A percentile compares a stretch with the other conserved stretches of the same genome.
phyloP scores from a whole-genome alignment of 1,140 invertebrate species.

The Agraylea sexmaculata region DNA sequence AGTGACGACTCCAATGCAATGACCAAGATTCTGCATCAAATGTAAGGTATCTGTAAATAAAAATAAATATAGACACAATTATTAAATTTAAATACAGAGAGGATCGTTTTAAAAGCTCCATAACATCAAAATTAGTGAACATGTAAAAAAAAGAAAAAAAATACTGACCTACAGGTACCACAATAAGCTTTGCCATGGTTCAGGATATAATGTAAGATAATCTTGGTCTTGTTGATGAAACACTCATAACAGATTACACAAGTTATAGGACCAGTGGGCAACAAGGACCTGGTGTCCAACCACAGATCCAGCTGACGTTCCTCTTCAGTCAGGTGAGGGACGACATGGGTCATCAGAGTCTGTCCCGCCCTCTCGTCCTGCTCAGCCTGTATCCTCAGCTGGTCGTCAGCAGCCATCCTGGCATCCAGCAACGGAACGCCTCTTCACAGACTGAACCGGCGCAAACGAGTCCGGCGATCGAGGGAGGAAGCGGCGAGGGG shows the following conservation, averaged over 20 bases:
- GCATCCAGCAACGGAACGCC: background rate
- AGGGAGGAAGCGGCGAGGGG: background rate
- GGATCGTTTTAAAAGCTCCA: too few relatives aligned
- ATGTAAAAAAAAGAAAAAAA: background rate
- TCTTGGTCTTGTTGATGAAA: constrained; percentile 36
- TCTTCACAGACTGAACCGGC: too few relatives aligned
- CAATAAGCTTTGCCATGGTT: constrained; percentile 39
- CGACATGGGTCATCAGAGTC: constrained; percentile 8
- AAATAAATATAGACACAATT: background rate
- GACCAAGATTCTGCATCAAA: constrained; percentile 29
- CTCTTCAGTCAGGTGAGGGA: constrained; percentile 10
- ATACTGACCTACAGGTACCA: constrained; percentile 34
- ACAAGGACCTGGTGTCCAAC: constrained; percentile 36
- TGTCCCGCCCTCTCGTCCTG: background rate
- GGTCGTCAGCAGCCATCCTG: background rate
- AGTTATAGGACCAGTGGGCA: constrained; percentile 32
- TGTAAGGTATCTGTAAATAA: constrained; percentile 33
- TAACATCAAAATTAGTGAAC: constrained; percentile 1
- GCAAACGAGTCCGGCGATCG: too few relatives aligned
- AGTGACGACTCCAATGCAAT: constrained; percentile 29
- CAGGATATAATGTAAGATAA: constrained; percentile 33
- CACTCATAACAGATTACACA: constrained; percentile 35
- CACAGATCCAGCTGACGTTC: constrained; percentile 29
- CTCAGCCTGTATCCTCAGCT: background rate
- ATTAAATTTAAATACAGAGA: too few relatives aligned